Evolutionary conservation across 2,797 vertebrate species (phyloP).

Genomic region (Pangasius krempfi): DNA sequence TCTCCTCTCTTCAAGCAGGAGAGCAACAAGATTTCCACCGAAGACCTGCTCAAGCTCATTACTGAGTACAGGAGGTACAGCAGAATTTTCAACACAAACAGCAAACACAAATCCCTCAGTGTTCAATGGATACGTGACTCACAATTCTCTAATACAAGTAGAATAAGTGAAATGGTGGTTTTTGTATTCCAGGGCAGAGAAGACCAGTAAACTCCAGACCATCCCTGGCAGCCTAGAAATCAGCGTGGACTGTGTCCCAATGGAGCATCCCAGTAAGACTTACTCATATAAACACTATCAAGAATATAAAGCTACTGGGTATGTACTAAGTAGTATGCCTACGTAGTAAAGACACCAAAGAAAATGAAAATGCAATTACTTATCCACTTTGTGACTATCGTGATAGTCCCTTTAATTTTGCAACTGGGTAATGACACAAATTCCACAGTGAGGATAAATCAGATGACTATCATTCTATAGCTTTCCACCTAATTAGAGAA

Average conservation of each 20-base stretch:
- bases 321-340: background rate
- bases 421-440: background rate
- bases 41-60: constrained; percentile 92
- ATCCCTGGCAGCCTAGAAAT: constrained; percentile 93
- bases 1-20: constrained; percentile 97
- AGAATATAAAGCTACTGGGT: background rate
- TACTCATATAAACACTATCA: background rate
- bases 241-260: constrained; percentile 84
- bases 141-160: background rate
- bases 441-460: background rate
- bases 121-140: background rate
- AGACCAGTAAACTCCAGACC: constrained; percentile 92
- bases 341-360: background rate
- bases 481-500: background rate
- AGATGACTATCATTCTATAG: background rate
- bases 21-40: constrained; percentile 93
- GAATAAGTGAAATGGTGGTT: constrained; percentile 29
- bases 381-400: background rate
- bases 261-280: constrained; percentile 93
- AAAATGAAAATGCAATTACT: background rate
- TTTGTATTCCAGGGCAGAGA: constrained; percentile 83
- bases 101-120: background rate
- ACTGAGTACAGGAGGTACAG: constrained; percentile 89
- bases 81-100: background rate
- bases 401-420: background rate